Base-by-base conservation (phyloP, 2,113 vertebrate genomes). In the Xenopus borealis region DNA sequence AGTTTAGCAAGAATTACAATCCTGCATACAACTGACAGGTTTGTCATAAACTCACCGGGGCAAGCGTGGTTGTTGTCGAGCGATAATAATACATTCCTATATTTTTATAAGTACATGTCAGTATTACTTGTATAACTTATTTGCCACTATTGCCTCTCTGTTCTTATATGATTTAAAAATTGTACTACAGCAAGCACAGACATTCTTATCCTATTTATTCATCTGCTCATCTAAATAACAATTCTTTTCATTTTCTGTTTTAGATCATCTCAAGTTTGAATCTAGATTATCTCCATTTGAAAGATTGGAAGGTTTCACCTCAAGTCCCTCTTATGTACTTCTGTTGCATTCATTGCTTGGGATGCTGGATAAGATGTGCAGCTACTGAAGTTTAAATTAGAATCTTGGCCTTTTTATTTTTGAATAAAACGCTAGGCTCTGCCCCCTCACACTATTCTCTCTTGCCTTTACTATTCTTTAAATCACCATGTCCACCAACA, bases 401-500 rank as follows among this genome's bases (percentile, higher is more conserved):
- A 2, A 13, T 50, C 17, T 58, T 58, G 16, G 33, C 33, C 5
- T 58, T 58, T 58, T 19, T 16, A 58, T 23, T 23, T 20, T 19
- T 19, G 67, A 10, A 19, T 13, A n/a, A 16, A 10, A 19, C 11
- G 4, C 3, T 7, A 55, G 16, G 17, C 5, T 55, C 53, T 55
- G 3, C 8, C 14, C 62, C 5, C 18, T 52, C 50, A 57, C 0
- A 72, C 73, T 62, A 71, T 13, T 33, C 70, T 71, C 40, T 5
- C 12, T 18, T 19, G 18, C 27, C 2, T 52, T 20, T 58, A 17
- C 2, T 59, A 33, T 55, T 57, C 53, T 46, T 18, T 1, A 30
- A 10, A 53, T 40, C 69, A 89, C 64, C 14, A 92, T 90, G 86
- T 83, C 90, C 70, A 89, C 91, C 81, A 90, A 85, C 27, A 84